Conservation (phyloP, 1,140 invertebrate genomes). For the Drosophila repleta region DNA sequence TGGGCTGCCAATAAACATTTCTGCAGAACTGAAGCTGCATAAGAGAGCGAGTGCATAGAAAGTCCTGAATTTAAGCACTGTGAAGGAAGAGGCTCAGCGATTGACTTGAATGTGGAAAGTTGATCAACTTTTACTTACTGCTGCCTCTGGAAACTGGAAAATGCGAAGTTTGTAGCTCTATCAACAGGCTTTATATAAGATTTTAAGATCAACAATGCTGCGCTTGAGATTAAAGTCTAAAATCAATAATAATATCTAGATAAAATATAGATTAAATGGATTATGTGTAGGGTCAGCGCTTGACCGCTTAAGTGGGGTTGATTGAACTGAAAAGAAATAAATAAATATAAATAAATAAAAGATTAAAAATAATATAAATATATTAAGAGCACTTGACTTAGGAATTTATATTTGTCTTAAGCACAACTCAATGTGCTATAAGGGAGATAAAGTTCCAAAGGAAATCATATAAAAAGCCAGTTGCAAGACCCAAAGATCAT, state of each 20-base stretch:
- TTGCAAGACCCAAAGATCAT: neutral
- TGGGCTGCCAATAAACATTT: neutral
- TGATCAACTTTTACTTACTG: constrained; percentile 8
- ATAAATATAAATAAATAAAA: too few species aligned
- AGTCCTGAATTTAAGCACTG: constrained; percentile 6
- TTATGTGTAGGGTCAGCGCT: too few species aligned
- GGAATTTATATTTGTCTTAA: neutral
- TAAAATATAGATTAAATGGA: neutral
- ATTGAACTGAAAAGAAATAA: neutral
- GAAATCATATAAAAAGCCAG: constrained; percentile 25
- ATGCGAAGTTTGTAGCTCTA: neutral
- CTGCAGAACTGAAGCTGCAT: neutral
- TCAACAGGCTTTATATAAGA: neutral
- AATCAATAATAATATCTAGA: neutral
- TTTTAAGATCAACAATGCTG: too few species aligned
- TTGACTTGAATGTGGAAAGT: neutral
- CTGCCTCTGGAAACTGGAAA: neutral
- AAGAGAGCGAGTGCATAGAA: neutral
- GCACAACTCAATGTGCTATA: too few species aligned
- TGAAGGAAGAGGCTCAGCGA: neutral
- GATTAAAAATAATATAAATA: neutral
- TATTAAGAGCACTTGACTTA: constrained; percentile 16
- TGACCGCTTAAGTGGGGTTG: neutral
- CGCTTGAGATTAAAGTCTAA: too few species aligned
- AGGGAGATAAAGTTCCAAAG: neutral